Evolutionary conservation across 1,140 invertebrate genomes (phyloP).

Genomic region (Brachystomella parvula): DNA sequence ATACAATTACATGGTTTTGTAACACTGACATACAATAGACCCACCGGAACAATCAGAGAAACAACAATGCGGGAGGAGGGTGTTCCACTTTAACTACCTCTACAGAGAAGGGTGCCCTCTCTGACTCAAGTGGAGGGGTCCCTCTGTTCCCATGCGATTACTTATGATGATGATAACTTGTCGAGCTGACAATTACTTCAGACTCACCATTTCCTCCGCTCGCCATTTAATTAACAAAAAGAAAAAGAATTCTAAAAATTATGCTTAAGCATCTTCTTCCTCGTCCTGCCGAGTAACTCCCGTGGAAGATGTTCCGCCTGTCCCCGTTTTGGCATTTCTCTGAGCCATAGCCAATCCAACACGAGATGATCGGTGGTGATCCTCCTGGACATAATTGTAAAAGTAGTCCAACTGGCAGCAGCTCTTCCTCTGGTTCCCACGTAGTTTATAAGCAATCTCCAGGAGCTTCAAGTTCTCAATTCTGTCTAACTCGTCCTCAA

Average conservation of each 20-base stretch:
- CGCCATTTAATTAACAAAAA: no score
- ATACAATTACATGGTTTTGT: conserved; percentile 32
- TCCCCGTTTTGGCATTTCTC: not conserved
- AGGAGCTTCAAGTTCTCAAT: conserved; percentile 2
- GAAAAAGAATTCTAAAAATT: no score
- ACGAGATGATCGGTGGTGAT: not conserved
- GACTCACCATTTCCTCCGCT: not conserved
- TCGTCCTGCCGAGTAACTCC: not conserved
- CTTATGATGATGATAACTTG: no score
- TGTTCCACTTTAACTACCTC: not conserved
- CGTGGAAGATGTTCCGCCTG: not conserved
- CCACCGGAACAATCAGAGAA: not conserved
- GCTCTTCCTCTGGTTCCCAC: not conserved
- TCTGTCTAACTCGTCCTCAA: not conserved
- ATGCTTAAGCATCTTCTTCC: not conserved
- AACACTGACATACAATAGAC: conserved; percentile 18
- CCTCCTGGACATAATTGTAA: not conserved
- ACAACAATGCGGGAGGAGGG: not conserved
- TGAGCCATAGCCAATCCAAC: not conserved
- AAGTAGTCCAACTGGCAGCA: conserved; percentile 7
- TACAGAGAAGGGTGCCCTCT: no score
- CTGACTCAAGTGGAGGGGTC: no score
- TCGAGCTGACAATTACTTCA: no score
- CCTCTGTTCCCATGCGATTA: no score
- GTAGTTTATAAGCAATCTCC: not conserved